These are phyloP conservation scores for Chitala chitala DNA, from an alignment of 2,113 vertebrate species.

Conservation along the genomic window DNA sequence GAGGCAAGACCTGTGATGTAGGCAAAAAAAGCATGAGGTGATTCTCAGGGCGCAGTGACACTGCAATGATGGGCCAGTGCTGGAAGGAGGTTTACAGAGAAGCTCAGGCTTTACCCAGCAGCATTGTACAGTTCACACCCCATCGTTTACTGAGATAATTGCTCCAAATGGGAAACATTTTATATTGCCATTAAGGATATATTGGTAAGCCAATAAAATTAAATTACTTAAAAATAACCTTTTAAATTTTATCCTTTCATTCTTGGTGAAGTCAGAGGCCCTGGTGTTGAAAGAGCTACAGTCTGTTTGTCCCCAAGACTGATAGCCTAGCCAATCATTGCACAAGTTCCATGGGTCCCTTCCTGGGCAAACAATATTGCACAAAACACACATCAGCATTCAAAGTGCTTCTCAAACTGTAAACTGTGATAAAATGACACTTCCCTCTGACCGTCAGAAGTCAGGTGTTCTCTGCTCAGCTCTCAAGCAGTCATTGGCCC, in stretches of 20 bases:
- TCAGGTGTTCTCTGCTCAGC: constrained; percentile 13
- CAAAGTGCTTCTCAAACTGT: constrained; percentile 35
- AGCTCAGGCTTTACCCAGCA: not conserved
- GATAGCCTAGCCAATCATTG: constrained; percentile 8
- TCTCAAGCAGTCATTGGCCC: not conserved
- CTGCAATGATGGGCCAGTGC: too few relatives aligned
- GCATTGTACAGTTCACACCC: not conserved
- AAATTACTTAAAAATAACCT: not conserved
- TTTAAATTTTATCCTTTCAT: not conserved
- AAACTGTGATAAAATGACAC: constrained; percentile 49
- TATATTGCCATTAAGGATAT: not conserved
- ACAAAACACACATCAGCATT: constrained; percentile 42
- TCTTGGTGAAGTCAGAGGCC: not conserved
- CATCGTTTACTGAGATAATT: too few relatives aligned
- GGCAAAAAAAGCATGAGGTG: too few relatives aligned
- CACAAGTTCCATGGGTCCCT: constrained; percentile 14
- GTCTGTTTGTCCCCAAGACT: not conserved
- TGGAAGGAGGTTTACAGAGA: too few relatives aligned
- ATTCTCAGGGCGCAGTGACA: not conserved
- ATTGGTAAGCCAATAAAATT: not conserved
- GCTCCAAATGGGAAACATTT: not conserved
- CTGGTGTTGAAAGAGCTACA: not conserved
- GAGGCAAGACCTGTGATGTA: too few relatives aligned
- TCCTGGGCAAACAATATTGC: constrained; percentile 25
- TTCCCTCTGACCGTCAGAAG: constrained; percentile 44